Conservation (phyloP, 2,797 vertebrate species). For the Pseudochaenichthys georgianus region DNA sequence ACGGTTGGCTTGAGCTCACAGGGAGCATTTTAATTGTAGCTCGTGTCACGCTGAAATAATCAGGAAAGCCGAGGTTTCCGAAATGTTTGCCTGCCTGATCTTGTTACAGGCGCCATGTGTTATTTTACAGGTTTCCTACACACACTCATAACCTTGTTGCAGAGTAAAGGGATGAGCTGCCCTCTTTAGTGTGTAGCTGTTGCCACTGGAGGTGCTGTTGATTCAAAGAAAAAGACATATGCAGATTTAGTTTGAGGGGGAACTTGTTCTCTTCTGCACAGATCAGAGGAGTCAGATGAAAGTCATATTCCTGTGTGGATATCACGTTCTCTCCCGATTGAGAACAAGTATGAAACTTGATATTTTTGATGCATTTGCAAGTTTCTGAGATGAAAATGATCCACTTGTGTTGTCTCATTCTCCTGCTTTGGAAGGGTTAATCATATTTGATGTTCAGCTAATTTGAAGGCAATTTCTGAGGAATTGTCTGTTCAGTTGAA, state of each 20-base stretch:
- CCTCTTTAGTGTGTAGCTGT: conserved; percentile 9
- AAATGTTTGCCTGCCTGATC: conserved; percentile 62
- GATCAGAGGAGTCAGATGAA: conserved; percentile 21
- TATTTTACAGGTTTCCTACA: conserved; percentile 52
- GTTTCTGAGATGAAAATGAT: background rate
- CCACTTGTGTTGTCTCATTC: background rate
- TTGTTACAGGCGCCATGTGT: conserved; percentile 55
- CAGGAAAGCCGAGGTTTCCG: conserved; percentile 52
- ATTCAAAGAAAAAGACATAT: conserved; percentile 7
- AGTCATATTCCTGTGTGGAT: conserved; percentile 2
- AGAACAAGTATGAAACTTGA: background rate
- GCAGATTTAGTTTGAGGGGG: conserved; percentile 4
- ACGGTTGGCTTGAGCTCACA: conserved; percentile 64
- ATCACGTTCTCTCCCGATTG: conserved; percentile 2
- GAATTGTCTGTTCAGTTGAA: conserved; percentile 38
- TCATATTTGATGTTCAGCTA: conserved; percentile 21
- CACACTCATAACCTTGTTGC: background rate
- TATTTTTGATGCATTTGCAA: background rate
- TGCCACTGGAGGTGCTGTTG: conserved; percentile 41
- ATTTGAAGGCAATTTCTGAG: conserved; percentile 35
- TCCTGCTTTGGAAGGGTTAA: conserved; percentile 13
- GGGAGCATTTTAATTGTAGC: conserved; percentile 65
- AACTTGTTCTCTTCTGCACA: conserved; percentile 6
- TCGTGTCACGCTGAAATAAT: conserved; percentile 66
- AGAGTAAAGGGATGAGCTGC: conserved; percentile 1